Base-by-base conservation (phyloP, 2,113 vertebrate genomes). In the Lophochroa leadbeateri region DNA sequence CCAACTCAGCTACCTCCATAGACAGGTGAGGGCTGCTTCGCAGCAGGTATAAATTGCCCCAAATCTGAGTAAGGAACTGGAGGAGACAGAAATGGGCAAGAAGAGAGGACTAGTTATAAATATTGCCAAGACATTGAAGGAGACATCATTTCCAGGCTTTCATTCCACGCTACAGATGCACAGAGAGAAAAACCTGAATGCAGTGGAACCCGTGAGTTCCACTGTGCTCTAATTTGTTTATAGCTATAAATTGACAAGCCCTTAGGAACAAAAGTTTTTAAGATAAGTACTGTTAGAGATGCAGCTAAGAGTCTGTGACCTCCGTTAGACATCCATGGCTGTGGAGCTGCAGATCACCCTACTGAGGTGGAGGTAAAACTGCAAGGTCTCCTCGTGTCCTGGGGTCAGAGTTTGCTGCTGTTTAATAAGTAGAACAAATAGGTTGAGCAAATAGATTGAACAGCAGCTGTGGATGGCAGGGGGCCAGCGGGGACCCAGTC, bases 311-410 rank as follows among this genome's bases (percentile, higher is more conserved):
- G 27, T 27, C 29, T 35, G 61, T 25, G 7, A 47, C 76, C 35
- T 46, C 47, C 41, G 2, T 43, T n/a, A 6, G 71, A 11, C 11
- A 44, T 41, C 4, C 35, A 29, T 0, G 1, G 41, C 41, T 31
- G 21, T 13, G 43, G n/a, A 90, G 29, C 35, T 76, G 57, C 61
- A 46, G 60, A 35, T 43, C 10, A 16, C 2, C 17, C 0, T 6
- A 10, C 20, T 11, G 75, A 78, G n/a, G 47, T 23, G 16, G 25
- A 68, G 25, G 12, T 17, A 55, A 64, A 58, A 20, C 16, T 2
- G 0, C 28, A 41, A 19, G 10, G 49, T 27, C 6, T 74, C 20
- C 17, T 72, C 37, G 28, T 52, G 39, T 63, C 46, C 17, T 0
- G 3, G 31, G 16, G 7, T 21, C 4, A 10, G 41, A 41, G 28